Percentiles rank a stretch among this genome's conserved stretches.
These are phyloP conservation scores for Darevskia mixta DNA, from an alignment of 2,797 vertebrate species.

Conservation along the genomic window DNA sequence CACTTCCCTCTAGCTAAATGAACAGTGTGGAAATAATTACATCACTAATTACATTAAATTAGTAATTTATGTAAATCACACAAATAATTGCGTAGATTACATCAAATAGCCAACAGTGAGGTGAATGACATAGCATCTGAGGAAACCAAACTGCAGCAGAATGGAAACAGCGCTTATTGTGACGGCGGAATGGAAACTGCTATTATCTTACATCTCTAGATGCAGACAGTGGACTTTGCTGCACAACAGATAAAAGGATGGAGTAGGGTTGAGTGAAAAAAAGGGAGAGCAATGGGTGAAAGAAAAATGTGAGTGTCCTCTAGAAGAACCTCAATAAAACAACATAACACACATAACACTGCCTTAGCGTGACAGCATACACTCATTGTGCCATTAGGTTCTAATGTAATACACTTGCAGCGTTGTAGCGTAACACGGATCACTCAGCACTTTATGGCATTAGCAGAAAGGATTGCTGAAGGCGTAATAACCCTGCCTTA, in stretches of 20 bases:
- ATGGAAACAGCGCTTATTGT: no score
- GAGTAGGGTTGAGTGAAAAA: background rate
- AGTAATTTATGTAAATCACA: no score
- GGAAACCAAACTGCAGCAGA: no score
- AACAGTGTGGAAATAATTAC: no score
- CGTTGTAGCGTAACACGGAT: conserved; percentile 5
- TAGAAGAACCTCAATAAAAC: conserved; percentile 17
- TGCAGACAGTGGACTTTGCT: background rate
- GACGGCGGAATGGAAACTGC: no score
- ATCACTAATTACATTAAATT: no score
- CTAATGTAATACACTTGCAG: conserved; percentile 26
- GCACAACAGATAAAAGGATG: background rate
- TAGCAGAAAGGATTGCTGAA: conserved; percentile 10
- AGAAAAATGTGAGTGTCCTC: conserved; percentile 4
- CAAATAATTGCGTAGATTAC: no score
- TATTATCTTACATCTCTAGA: no score
- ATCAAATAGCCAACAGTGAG: no score
- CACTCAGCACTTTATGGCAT: conserved; percentile 19
- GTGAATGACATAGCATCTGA: no score
- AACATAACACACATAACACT: background rate
- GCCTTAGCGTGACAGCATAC: background rate
- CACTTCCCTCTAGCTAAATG: no score
- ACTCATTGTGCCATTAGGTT: conserved; percentile 13
- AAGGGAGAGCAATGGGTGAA: background rate
- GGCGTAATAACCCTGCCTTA: background rate